Conservation (phyloP, 1,140 invertebrate genomes). For the Mycetomoellerius zeteki region DNA sequence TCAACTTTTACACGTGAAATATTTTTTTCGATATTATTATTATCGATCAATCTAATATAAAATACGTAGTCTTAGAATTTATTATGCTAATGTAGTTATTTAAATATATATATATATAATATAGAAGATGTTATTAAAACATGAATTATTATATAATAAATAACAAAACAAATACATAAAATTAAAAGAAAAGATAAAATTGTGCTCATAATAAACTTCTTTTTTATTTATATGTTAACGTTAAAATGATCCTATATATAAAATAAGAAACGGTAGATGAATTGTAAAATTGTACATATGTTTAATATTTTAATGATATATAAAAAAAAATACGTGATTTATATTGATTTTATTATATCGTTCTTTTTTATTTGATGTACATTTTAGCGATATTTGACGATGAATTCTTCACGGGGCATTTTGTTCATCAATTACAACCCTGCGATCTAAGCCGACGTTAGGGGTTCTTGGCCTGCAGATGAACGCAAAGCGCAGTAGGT, state of each 20-base stretch:
- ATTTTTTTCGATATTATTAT: neutral
- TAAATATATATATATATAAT: neutral
- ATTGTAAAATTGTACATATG: neutral
- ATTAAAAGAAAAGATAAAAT: neutral
- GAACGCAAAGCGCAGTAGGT: slow-evolving; percentile 70
- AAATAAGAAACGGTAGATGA: neutral
- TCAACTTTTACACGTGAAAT: neutral
- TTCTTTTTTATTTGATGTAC: neutral
- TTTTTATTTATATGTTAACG: neutral
- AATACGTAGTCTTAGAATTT: neutral
- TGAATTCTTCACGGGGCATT: slow-evolving; percentile 64
- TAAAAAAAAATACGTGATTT: neutral
- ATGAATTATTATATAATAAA: neutral
- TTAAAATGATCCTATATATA: neutral
- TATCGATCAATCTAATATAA: neutral
- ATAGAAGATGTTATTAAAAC: neutral
- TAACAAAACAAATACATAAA: neutral
- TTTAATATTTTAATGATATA: neutral
- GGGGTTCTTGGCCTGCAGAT: slow-evolving; percentile 74
- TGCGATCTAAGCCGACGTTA: slow-evolving; percentile 67
- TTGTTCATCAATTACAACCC: slow-evolving; percentile 67
- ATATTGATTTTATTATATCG: slow-evolving; percentile 14
- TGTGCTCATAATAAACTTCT: neutral
- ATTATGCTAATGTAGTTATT: neutral
- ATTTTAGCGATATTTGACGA: slow-evolving; percentile 6